Base-by-base conservation (phyloP, 2,113 vertebrate species). In the Cisticola juncidis region DNA sequence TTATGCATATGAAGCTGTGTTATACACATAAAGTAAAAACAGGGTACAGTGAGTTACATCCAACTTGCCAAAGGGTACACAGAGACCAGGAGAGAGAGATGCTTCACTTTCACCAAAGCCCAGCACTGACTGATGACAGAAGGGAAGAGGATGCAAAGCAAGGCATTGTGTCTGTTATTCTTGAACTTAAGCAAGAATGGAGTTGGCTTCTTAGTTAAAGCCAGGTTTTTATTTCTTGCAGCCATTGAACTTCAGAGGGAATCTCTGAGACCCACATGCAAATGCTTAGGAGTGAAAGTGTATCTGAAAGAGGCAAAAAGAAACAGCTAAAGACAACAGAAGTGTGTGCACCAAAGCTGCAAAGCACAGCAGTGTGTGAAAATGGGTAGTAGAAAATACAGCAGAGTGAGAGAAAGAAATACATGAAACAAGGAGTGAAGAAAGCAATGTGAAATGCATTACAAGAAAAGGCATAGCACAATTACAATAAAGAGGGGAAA, bases 1-100 rank as follows among this genome's bases (percentile, higher is more conserved):
- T 76, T 56, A 51, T 0, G 0, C 21, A 9, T 9, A 5, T 11
- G 35, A 51, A 54, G 9, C 36, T 38, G 9, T 11, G 18, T 45
- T 80, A 53, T 25, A 18, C 13, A 15, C 14, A 17, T 7, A 20
- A 21, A 50, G 14, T 40, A 72, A 69, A 44, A 7, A 29, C 19
- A 48, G 48, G 38, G 28, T 51, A 74, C 44, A 29, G 44, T 3
- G 22, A 80, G 45, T 80, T 76, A 73, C 7, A 26, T 81, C 25
- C 42, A 14, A 11, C 33, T 2, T 22, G 31, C 31, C 62, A 33
- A 35, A 69, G 35, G 54, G 35, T 69, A 54, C 64, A 48, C 48
- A 45, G 62, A 80, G 31, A 62, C 35, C 42, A 38, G 23, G 31
- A 76, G 31, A 69, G 9, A 23, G 6, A 19, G 62, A 73, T 19